Conservation (phyloP, 2,797 vertebrate species). For the Alcedo quadribrachys region DNA sequence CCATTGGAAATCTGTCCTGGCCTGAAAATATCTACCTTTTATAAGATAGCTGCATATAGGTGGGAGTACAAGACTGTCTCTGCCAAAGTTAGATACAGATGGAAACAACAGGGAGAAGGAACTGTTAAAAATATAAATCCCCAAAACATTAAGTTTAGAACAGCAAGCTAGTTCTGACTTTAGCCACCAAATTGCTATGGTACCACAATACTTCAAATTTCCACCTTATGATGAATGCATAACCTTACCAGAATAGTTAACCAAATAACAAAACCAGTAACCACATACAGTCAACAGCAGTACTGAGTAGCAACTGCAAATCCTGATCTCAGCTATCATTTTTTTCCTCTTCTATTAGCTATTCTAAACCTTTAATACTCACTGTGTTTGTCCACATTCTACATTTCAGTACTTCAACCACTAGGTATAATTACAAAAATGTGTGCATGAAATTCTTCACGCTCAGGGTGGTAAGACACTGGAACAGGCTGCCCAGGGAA, state of each 20-base stretch:
- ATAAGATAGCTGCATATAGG: background rate
- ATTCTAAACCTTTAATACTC: background rate
- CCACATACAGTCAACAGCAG: background rate
- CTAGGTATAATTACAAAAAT: background rate
- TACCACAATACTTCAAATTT: background rate
- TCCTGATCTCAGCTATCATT: background rate
- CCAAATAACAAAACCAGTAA: too few species aligned
- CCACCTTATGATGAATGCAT: background rate
- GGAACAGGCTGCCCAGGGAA: too few species aligned
- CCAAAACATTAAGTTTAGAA: background rate
- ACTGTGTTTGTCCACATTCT: background rate
- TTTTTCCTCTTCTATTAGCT: background rate
- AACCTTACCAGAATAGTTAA: background rate
- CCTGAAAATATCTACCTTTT: background rate
- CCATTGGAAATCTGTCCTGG: background rate
- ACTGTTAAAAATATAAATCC: background rate
- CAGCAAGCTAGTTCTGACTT: background rate
- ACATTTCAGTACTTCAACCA: background rate
- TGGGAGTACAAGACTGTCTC: rapidly evolving
- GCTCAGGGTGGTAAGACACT: too few species aligned
- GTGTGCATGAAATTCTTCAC: too few species aligned
- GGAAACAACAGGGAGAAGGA: background rate
- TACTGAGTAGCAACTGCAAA: background rate
- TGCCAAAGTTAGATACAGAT: rapidly evolving
- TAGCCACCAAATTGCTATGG: rapidly evolving